Conservation (phyloP, 2,797 vertebrate species). For the Leuciscus waleckii region DNA sequence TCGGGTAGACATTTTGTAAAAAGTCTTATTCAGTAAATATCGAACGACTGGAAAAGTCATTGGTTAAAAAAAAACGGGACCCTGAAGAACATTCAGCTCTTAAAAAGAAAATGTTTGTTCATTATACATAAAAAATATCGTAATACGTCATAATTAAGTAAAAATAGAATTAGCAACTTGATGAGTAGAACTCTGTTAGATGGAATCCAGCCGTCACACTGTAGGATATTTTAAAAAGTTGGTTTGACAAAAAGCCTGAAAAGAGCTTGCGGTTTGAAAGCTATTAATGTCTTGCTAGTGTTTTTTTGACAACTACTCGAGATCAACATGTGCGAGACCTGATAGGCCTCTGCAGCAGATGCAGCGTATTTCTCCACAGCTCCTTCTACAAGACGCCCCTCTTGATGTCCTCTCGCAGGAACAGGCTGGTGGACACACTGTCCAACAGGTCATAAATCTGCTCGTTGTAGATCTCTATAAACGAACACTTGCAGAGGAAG, state of each 20-base stretch:
- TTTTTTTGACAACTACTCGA: not conserved
- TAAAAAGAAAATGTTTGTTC: not conserved
- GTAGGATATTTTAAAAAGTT: not conserved
- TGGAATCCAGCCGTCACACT: not conserved
- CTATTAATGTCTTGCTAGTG: not conserved
- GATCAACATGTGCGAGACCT: slow-evolving; percentile 75
- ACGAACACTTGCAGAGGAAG: slow-evolving; percentile 97
- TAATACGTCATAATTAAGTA: not conserved
- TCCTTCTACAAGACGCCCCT: slow-evolving; percentile 95
- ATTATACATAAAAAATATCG: not conserved
- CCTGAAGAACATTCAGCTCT: too few species aligned
- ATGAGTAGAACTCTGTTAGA: too few species aligned
- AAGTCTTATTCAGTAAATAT: too few species aligned
- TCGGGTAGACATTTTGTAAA: too few species aligned
- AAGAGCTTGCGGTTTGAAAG: not conserved
- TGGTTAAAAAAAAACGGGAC: too few species aligned
- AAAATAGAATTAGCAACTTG: not conserved
- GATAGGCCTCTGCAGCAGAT: slow-evolving; percentile 93
- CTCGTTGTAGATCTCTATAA: slow-evolving; percentile 98
- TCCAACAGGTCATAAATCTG: slow-evolving; percentile 97
- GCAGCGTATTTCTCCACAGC: slow-evolving; percentile 90
- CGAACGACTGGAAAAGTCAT: too few species aligned
- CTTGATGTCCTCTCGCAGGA: slow-evolving; percentile 94
- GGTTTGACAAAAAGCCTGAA: not conserved
- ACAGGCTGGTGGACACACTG: slow-evolving; percentile 90